These are phyloP conservation scores for Grammomys dolichurus DNA, from an alignment of 2,113 vertebrate species.

Conservation along the genomic window DNA sequence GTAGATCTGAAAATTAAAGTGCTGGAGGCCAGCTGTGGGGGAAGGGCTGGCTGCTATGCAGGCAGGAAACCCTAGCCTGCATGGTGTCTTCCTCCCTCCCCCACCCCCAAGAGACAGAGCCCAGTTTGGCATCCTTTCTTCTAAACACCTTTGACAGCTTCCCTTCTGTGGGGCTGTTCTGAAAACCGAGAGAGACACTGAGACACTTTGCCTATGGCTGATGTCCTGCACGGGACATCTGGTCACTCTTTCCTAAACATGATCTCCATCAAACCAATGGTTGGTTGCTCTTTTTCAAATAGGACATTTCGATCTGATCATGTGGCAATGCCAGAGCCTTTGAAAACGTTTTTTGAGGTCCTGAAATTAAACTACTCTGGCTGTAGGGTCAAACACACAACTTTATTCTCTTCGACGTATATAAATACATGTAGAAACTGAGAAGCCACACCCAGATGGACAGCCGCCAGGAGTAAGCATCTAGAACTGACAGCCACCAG, in stretches of 20 bases:
- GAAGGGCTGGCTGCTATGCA: not conserved
- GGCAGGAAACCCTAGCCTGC: too few relatives aligned
- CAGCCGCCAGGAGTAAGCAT: accelerated
- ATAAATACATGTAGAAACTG: too few relatives aligned
- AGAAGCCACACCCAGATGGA: accelerated
- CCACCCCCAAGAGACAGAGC: not conserved
- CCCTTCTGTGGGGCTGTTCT: not conserved
- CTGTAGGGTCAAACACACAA: not conserved
- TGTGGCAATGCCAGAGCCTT: accelerated
- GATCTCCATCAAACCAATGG: accelerated
- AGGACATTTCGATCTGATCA: accelerated
- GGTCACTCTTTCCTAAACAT: accelerated
- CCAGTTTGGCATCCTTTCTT: not conserved
- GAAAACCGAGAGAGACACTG: accelerated
- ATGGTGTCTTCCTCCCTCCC: too few relatives aligned
- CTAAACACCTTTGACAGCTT: too few relatives aligned
- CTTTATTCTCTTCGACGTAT: not conserved
- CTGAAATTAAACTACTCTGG: not conserved
- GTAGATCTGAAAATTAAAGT: not conserved
- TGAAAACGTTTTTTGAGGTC: not conserved
- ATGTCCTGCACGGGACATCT: accelerated
- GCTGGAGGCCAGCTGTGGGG: not conserved
- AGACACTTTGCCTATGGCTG: accelerated
- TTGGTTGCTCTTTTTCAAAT: accelerated
- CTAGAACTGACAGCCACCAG: accelerated